A percentile compares a stretch with the other conserved stretches of the same genome.
phyloP scores from a whole-genome alignment of 2,113 vertebrate genomes.

The Malurus melanocephalus region DNA sequence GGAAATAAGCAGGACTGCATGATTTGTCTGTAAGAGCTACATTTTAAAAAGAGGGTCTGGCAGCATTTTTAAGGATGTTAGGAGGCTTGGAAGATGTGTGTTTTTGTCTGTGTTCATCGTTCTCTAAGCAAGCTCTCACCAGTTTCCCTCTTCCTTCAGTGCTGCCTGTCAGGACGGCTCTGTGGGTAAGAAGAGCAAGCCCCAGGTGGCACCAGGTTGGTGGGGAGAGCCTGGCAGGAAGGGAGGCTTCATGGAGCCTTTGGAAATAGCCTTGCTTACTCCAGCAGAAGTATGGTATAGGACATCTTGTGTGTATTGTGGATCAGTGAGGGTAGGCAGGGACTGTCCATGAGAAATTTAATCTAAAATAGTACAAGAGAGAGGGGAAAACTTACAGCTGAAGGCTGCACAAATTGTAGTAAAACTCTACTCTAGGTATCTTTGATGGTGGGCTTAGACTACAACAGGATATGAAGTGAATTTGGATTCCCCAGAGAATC shows the following conservation, averaged over 20 bases:
- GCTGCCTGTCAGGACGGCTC: not conserved
- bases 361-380: not conserved
- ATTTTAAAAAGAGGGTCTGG: not conserved
- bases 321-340: not conserved
- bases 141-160: not conserved
- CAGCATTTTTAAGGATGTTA: not conserved
- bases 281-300: not conserved
- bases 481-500: not conserved
- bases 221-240: not conserved
- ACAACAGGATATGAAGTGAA: not conserved
- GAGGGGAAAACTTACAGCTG: fast-evolving
- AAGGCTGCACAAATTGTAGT: not conserved
- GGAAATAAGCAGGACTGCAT: not conserved
- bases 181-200: not conserved
- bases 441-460: not conserved
- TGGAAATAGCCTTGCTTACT: not conserved
- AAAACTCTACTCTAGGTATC: not conserved
- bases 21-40: not conserved
- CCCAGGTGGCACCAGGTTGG: not conserved
- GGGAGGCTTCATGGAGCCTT: not conserved
- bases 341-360: not conserved
- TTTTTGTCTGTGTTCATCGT: not conserved
- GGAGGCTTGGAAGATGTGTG: not conserved
- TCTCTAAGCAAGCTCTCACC: not conserved
- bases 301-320: not conserved